Evolutionary conservation across 2,888 invertebrate genomes (phyloP).

Genomic region (Orthosia incerta): DNA sequence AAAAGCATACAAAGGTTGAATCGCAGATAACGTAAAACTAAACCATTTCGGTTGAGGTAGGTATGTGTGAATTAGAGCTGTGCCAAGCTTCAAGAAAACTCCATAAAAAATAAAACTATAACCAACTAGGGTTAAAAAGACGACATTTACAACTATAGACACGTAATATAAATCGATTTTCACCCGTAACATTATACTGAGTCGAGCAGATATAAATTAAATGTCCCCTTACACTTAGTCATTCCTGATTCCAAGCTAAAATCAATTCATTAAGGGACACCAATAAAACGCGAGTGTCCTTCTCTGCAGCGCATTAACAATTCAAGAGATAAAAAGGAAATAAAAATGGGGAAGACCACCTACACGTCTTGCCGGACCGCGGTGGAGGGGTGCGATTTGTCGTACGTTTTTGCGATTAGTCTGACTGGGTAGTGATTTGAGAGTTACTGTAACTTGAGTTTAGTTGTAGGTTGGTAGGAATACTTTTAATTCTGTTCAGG

Average conservation of each 20-base stretch:
- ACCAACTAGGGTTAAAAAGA: not conserved
- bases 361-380: slow-evolving; percentile 66
- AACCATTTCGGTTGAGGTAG: no score
- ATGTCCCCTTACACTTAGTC: slow-evolving; percentile 63
- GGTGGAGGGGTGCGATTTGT: slow-evolving; percentile 65
- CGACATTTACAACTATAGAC: slow-evolving; percentile 8
- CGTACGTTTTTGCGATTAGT: slow-evolving; percentile 63
- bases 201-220: slow-evolving; percentile 63
- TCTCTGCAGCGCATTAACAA: slow-evolving; percentile 77
- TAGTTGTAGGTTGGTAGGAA: no score
- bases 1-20: not conserved
- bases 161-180: slow-evolving; percentile 54
- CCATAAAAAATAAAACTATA: not conserved
- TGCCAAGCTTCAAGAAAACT: not conserved
- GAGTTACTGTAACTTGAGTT: slow-evolving; percentile 1
- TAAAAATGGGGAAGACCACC: slow-evolving; percentile 71
- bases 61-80: not conserved
- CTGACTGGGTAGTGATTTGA: slow-evolving; percentile 20
- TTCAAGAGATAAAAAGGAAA: slow-evolving; percentile 73
- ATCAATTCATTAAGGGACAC: slow-evolving; percentile 76
- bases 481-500: no score
- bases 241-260: slow-evolving; percentile 72
- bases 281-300: slow-evolving; percentile 71
- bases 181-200: slow-evolving; percentile 60
- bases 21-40: no score